phyloP scores from a whole-genome alignment of 92 coral and sea anemone species.

The Phenganax marumi region DNA sequence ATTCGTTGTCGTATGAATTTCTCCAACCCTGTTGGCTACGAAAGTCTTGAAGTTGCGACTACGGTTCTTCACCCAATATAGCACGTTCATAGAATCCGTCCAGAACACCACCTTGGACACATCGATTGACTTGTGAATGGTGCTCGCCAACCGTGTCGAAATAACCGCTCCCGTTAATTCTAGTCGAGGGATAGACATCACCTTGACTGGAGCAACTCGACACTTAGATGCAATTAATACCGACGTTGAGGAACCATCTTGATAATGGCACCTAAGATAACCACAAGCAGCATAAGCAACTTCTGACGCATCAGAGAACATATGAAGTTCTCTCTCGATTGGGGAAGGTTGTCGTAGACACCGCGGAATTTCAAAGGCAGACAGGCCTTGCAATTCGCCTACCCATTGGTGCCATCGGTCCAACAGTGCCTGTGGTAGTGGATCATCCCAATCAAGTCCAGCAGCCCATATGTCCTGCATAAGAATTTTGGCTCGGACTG shows the following conservation, averaged over 20 bases:
- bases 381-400: too few species aligned
- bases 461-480: constrained; percentile 34
- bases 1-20: background rate
- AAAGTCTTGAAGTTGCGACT: constrained; percentile 17
- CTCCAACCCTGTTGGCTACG: background rate
- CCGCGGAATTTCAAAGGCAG: too few species aligned
- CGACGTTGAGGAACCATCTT: too few species aligned
- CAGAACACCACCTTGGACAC: background rate
- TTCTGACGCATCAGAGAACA: too few species aligned
- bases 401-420: too few species aligned
- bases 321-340: too few species aligned
- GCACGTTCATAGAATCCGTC: background rate
- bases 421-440: background rate
- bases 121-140: background rate
- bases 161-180: background rate
- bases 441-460: constrained; percentile 12
- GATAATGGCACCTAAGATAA: too few species aligned
- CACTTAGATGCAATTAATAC: background rate
- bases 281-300: too few species aligned
- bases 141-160: background rate
- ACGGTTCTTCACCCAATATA: constrained; percentile 1
- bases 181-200: background rate
- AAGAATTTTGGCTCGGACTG: constrained; percentile 51
- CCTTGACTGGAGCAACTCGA: constrained; percentile 3
- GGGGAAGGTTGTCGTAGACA: too few species aligned